A percentile compares a stretch with the other conserved stretches of the same genome.
phyloP scores from a whole-genome alignment of 92 coral and sea anemone genomes.

The Anthopleura xanthogrammica region DNA sequence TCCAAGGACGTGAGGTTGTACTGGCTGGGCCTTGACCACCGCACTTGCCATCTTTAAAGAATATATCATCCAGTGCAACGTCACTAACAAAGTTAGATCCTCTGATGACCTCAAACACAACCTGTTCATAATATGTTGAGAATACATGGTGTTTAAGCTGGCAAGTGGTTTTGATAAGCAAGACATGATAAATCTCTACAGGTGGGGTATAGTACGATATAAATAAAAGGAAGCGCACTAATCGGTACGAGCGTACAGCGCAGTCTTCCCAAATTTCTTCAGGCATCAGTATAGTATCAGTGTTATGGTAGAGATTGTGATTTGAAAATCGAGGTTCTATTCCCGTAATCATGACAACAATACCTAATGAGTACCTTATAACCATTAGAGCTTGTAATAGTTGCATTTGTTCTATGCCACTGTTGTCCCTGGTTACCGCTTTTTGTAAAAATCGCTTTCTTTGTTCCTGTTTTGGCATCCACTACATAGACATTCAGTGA shows the following conservation, averaged over 20 bases:
- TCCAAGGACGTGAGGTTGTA: background rate
- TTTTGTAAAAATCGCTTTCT: conserved; percentile 56
- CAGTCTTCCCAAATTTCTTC: background rate
- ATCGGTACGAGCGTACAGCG: too few relatives aligned
- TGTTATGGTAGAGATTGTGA: background rate
- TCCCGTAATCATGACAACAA: background rate
- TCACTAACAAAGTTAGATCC: conserved; percentile 43
- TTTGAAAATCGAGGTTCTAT: background rate
- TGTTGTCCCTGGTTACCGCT: conserved; percentile 69
- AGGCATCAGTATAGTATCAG: background rate
- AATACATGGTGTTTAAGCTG: background rate
- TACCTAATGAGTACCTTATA: conserved; percentile 30
- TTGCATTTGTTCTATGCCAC: conserved; percentile 61
- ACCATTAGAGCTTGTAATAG: conserved; percentile 11
- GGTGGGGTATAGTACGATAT: too few relatives aligned
- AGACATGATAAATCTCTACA: too few relatives aligned
- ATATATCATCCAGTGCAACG: conserved; percentile 46
- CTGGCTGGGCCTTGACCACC: background rate
- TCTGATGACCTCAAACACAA: conserved; percentile 35
- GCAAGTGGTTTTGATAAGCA: background rate
- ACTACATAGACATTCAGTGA: conserved; percentile 58
- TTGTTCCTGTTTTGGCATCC: conserved; percentile 43
- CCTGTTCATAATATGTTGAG: conserved; percentile 3
- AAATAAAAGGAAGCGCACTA: too few relatives aligned
- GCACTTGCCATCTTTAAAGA: conserved; percentile 24